Percentiles rank a stretch among this genome's conserved stretches.
Conservation (phyloP, 2,113 vertebrate genomes). For the Bubo bubo region DNA sequence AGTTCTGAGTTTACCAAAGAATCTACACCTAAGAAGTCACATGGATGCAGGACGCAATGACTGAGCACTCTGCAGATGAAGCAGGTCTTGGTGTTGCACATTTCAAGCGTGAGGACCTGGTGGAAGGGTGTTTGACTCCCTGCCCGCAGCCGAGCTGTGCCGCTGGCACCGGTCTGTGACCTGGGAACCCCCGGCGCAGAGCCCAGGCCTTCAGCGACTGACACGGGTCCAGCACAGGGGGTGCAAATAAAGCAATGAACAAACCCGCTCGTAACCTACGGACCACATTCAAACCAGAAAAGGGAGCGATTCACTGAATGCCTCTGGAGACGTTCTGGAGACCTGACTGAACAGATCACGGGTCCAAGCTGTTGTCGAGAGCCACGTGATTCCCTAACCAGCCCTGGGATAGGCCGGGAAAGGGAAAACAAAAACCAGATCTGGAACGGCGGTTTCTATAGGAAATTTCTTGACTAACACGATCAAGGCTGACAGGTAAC, state of each 20-base stretch:
- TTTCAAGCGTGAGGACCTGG: accelerated
- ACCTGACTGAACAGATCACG: neutral
- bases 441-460: neutral
- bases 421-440: neutral
- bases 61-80: neutral
- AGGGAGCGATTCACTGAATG: neutral
- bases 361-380: neutral
- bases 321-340: neutral
- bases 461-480: neutral
- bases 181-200: neutral
- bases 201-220: neutral
- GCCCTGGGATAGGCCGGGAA: neutral
- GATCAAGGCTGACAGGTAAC: neutral
- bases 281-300: neutral
- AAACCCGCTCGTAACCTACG: neutral
- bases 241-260: neutral
- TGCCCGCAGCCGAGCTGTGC: accelerated
- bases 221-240: neutral
- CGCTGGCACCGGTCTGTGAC: neutral
- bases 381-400: neutral
- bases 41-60: accelerated
- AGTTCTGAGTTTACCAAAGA: neutral
- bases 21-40: neutral
- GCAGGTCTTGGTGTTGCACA: neutral
- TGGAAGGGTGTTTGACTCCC: neutral